Evolutionary conservation across 2,888 invertebrate species (phyloP), one percentile per base, ranked within the genome.

Genomic region (Coelopa pilipes): DNA sequence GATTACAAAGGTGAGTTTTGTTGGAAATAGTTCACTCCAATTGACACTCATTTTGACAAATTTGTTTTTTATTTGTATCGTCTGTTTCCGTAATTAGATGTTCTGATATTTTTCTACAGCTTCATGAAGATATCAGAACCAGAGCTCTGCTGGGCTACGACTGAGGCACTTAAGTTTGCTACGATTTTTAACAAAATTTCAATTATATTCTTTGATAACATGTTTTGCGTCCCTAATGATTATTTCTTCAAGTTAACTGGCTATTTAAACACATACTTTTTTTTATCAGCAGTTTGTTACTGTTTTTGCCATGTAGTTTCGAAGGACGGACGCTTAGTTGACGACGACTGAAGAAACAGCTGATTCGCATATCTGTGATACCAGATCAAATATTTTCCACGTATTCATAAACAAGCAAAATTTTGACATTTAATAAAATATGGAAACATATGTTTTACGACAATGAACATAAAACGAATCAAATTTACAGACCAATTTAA

Each of bases 1-100:
- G 82, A 96, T 92, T 67, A 94, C 86, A 81, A 93, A 91, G 83
- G 94, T 95, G 83, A 92, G 90, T 88, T 91, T 93, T 75, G 94
- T 93, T 15, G 97, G 96, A 88, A 97, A 97, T 78, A 97, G 88
- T 84, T 94, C 94, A 70, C 88, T 87, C 89, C 90, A 91, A 82
- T 89, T 86, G 46, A 85, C 84, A 63, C 83, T 82, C 84, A 85
- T 86, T 72, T 75, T 79, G 60, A 34, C 7, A 34, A 53, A 55
- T 46, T n/a, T 13, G 24, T 62, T 49, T 66, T 1, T 50, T 19
- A 12, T 15, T 12, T 66, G 21, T 9, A 17, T 49, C 13, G 19
- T 66, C 19, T 46, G 1, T 45, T 66, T 66, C 19, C 9, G 24
- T 10, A 65, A 65, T 34, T 47, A 63, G 46, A 5, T 13, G 13